These are phyloP conservation scores for Enoplosus armatus DNA, from an alignment of 2,797 vertebrate genomes.

Conservation along the genomic window DNA sequence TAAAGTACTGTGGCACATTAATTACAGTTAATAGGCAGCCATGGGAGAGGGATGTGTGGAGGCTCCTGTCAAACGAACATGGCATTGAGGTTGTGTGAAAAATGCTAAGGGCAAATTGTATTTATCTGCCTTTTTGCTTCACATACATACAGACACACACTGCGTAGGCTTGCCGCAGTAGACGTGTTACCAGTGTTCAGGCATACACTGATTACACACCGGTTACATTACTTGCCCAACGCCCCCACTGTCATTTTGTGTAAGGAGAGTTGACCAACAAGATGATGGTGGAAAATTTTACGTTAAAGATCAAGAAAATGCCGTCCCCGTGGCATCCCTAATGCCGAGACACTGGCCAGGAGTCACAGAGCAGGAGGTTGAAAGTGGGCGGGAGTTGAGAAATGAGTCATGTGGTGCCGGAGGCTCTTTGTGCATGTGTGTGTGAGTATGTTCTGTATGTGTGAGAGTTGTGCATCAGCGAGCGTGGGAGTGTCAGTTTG, in stretches of 20 bases:
- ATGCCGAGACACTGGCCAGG: slow-evolving; percentile 39
- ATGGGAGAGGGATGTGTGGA: slow-evolving; percentile 46
- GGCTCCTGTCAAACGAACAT: slow-evolving; percentile 56
- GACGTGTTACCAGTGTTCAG: too few species aligned
- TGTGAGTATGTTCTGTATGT: slow-evolving; percentile 35
- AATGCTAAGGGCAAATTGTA: slow-evolving; percentile 26
- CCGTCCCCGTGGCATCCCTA: too few species aligned
- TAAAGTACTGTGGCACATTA: slow-evolving; percentile 57
- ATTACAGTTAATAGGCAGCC: slow-evolving; percentile 66
- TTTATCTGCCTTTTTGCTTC: slow-evolving; percentile 29
- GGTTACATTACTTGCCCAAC: too few species aligned
- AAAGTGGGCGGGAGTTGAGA: slow-evolving; percentile 68
- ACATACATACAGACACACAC: slow-evolving; percentile 13
- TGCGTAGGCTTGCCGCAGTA: too few species aligned
- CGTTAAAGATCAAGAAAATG: too few species aligned
- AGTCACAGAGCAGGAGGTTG: slow-evolving; percentile 65
- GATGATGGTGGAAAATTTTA: too few species aligned
- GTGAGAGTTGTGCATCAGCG: slow-evolving; percentile 13
- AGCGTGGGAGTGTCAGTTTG: slow-evolving; percentile 42
- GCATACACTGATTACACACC: too few species aligned
- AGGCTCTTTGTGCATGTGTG: slow-evolving; percentile 44
- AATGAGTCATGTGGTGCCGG: slow-evolving; percentile 59
- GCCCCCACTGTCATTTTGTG: too few species aligned
- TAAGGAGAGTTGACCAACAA: too few species aligned
- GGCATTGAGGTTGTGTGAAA: slow-evolving; percentile 40